phyloP scores from a whole-genome alignment of 2,888 invertebrate genomes.

The Volucella inanis region DNA sequence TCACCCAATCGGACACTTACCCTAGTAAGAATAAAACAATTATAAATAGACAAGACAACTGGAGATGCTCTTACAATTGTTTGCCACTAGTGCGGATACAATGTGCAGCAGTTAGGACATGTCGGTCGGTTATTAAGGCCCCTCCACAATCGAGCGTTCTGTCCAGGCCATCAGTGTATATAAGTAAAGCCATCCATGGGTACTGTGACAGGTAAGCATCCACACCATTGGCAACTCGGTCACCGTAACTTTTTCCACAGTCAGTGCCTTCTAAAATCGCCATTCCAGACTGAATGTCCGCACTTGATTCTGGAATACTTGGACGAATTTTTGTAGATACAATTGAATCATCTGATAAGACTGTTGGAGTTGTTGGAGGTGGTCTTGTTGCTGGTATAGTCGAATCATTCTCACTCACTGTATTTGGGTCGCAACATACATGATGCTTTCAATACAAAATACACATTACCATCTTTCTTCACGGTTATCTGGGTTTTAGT shows the following conservation, averaged over 20 bases:
- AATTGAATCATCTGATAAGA: not conserved
- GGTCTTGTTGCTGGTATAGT: not conserved
- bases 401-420: not conserved
- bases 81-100: slow-evolving; percentile 67
- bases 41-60: not conserved
- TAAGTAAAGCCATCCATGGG: slow-evolving; percentile 89
- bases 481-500: not conserved
- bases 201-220: slow-evolving; percentile 86
- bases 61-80: slow-evolving; percentile 51
- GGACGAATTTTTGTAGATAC: not conserved
- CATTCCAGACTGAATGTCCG: slow-evolving; percentile 45
- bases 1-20: slow-evolving; percentile 83
- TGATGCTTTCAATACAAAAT: slow-evolving; percentile 22
- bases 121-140: slow-evolving; percentile 74
- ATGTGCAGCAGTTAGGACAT: slow-evolving; percentile 77
- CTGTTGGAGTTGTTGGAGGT: not conserved
- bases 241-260: slow-evolving; percentile 85
- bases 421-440: slow-evolving; percentile 51
- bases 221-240: slow-evolving; percentile 86
- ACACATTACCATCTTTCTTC: not conserved
- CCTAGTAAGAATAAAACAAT: slow-evolving; percentile 73
- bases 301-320: not conserved
- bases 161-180: slow-evolving; percentile 82
- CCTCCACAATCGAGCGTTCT: slow-evolving; percentile 78
- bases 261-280: slow-evolving; percentile 42